Base-by-base conservation (phyloP, 2,888 invertebrate genomes). In the Galerucella nymphaeae region DNA sequence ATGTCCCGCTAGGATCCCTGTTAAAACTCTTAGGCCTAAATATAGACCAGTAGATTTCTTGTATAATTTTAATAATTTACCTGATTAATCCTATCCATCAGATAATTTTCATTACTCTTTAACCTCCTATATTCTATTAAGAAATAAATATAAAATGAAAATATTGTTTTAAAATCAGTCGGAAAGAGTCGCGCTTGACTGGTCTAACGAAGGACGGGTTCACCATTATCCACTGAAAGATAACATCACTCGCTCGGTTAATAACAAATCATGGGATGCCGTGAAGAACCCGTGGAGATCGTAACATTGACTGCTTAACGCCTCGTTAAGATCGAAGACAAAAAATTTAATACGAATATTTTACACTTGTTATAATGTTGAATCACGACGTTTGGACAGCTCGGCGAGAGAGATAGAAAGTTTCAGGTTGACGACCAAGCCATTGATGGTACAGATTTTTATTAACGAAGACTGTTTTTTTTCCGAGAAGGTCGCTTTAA, bases 321-420 rank as follows among this genome's bases (percentile, higher is more conserved):
- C 82, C 81, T 82, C 79, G 82, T 82, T 82, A 82, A 80, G 76
- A 74, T 64, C 77, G 77, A 79, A 76, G 75, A 72, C 77, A 76
- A 78, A 80, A 82, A 80, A 79, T 77, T 79, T 78, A 81, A 81
- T 81, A 81, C 81, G 82, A 82, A 82, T 82, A 83, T 82, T 83
- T 82, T 82, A 82, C 83, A 82, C 82, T 82, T 80, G 82, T 82
- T 83, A 81, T 78, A 78, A 76, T 73, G 76, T 72, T 66, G 75
- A 73, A 73, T 76, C 75, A 76, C 74, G 76, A 70, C 73, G 68
- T 70, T 67, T 74, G 68, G 68, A 71, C 68, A 74, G 61, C 68
- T 68, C 61, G 57, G 61, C 42, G 14, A 23, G 30, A 58, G 55
- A 55, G 55, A 55, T 11, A 55, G 23, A 16, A 62, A 62, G 18